Base-by-base conservation (phyloP, 2,888 invertebrate genomes). In the Ommatoiulus sabulosus region DNA sequence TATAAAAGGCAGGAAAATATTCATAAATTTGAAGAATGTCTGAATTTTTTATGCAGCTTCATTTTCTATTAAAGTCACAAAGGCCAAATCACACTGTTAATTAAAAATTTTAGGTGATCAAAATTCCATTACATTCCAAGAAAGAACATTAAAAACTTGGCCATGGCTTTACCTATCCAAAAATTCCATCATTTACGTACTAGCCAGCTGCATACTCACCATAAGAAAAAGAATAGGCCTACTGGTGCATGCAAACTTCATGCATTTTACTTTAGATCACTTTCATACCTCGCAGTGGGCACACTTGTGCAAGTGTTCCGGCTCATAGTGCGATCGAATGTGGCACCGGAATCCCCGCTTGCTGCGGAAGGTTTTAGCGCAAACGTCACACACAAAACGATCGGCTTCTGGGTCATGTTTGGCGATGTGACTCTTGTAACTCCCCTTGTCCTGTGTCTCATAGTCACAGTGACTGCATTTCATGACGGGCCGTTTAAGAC, bases 281-380 rank as follows among this genome's bases (percentile, higher is more conserved):
- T 20, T 24, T 46, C 12, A 46, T 46, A 88, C 89, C 44, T 57
- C 20, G 44, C 89, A 89, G 44, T 84, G 84, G 10, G 44, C 20
- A 35, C 89, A 89, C 46, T 89, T 35, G 72, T 46, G 87, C 89
- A 89, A 87, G 91, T 90, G 12, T 90, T 90, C 90, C 89, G 15
- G 89, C 87, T 89, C 91, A 90, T 90, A 90, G 89, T 44, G 87
- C 86, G 86, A 17, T n/a, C 63, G 44, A 63, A 89, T 48, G 63
- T 88, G 89, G 72, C 89, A 85, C 44, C 84, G 63, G 86, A 89
- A 87, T 46, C 89, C 89, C 17, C 80, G n/a, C 63, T 91, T 91
- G 12, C 91, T 91, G 89, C 90, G 90, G 72, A 90, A 91, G 24
- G 88, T 87, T 87, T 90, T 90, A 35, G 88, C 85, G 86, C 91